Percentiles rank a stretch among this genome's conserved stretches.
Evolutionary conservation across 2,113 vertebrate genomes (phyloP).

Genomic region (Anguilla rostrata): DNA sequence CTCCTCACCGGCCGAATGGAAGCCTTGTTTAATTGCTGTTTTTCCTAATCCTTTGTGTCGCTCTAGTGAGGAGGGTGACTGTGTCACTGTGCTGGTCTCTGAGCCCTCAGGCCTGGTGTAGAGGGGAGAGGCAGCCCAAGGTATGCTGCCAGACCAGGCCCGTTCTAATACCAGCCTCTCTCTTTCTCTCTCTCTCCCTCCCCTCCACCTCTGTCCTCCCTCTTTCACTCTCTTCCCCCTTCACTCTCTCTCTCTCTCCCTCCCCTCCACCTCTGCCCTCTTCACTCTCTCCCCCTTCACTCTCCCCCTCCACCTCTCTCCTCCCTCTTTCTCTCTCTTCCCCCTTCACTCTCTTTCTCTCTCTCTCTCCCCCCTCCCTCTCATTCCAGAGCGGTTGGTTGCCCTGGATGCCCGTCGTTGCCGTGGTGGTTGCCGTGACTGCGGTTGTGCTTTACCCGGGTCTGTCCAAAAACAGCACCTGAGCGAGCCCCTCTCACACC

Average conservation of each 20-base stretch:
- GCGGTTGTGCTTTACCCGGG: conserved; percentile 93
- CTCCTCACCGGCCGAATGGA: conserved; percentile 12
- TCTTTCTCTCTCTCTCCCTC: conserved; percentile 8
- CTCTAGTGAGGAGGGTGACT: conserved; percentile 22
- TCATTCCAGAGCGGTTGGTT: conserved; percentile 86
- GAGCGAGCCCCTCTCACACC: conserved; percentile 52
- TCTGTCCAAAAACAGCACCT: conserved; percentile 90
- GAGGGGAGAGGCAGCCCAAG: background rate
- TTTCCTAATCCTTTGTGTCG: background rate
- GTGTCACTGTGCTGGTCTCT: conserved; percentile 15
- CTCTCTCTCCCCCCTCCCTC: conserved; percentile 23
- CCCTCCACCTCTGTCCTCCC: background rate
- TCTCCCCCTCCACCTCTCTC: background rate
- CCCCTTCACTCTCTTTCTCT: background rate
- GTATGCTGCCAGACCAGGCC: background rate
- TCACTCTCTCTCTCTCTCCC: conserved; percentile 3
- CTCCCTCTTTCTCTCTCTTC: background rate
- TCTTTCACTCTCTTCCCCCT: conserved; percentile 11
- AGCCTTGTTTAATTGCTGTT: conserved; percentile 30
- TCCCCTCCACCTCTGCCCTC: background rate
- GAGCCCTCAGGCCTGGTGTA: background rate
- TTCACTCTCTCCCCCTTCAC: conserved; percentile 21
- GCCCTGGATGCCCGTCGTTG: conserved; percentile 97
- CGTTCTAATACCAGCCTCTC: background rate
- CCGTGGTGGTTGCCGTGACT: conserved; percentile 92